A percentile compares a stretch with the other conserved stretches of the same genome.
phyloP scores from a whole-genome alignment of 2,797 vertebrate genomes.

The Philypnodon macrostomus region DNA sequence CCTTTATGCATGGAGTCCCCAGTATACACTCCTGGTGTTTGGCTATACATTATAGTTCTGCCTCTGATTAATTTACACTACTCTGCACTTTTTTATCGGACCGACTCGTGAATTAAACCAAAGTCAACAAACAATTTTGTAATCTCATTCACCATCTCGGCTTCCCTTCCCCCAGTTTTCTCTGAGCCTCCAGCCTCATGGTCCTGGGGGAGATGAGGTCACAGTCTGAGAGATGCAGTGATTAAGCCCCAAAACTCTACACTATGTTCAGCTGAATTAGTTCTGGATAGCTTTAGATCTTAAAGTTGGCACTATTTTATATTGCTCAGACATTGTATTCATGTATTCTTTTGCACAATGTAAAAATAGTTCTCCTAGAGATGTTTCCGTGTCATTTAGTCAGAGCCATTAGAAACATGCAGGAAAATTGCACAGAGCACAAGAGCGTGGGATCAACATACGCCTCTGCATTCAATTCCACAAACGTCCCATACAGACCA shows the following conservation, averaged over 20 bases:
- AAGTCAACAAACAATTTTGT: slow-evolving; percentile 14
- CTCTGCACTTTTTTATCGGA: background rate
- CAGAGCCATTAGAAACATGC: slow-evolving; percentile 16
- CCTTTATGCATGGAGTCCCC: background rate
- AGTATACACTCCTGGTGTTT: background rate
- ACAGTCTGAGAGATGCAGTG: slow-evolving; percentile 65
- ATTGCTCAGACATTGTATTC: slow-evolving; percentile 10
- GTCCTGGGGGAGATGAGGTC: slow-evolving; percentile 69
- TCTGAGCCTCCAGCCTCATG: slow-evolving; percentile 22
- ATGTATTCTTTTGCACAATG: no score
- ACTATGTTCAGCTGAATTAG: slow-evolving; percentile 20
- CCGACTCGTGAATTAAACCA: background rate
- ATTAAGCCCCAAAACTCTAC: slow-evolving; percentile 53
- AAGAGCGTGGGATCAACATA: slow-evolving; percentile 34
- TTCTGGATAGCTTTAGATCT: slow-evolving; percentile 41
- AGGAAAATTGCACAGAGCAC: slow-evolving; percentile 11
- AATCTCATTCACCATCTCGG: slow-evolving; percentile 15
- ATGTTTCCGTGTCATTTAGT: slow-evolving; percentile 9
- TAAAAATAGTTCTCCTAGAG: no score
- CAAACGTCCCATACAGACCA: slow-evolving; percentile 12
- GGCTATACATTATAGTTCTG: background rate
- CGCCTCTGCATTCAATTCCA: slow-evolving; percentile 25
- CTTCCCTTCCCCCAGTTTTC: slow-evolving; percentile 11
- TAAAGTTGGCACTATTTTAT: slow-evolving; percentile 12
- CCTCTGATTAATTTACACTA: background rate